Conservation (phyloP, 1,140 invertebrate genomes). For the Ceratosolen fusciceps region DNA sequence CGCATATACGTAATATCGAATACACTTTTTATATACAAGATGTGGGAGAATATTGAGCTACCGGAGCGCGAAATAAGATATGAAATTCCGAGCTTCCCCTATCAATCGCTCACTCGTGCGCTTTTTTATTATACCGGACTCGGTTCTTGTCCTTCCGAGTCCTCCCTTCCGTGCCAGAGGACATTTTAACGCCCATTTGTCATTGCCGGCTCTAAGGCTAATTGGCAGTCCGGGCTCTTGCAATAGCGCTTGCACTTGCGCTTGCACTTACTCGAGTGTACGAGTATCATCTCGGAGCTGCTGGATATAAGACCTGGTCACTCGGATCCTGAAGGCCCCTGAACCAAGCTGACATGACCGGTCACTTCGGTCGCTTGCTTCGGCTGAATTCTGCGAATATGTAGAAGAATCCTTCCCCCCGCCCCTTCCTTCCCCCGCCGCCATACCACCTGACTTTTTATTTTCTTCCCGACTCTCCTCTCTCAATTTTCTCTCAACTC, state of each 20-base stretch:
- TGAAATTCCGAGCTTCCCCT: neutral
- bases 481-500: neutral
- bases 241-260: too few relatives aligned
- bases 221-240: neutral
- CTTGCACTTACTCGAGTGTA: too few relatives aligned
- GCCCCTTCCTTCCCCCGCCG: neutral
- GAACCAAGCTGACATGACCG: too few relatives aligned
- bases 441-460: neutral
- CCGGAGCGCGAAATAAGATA: conserved; percentile 5
- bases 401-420: neutral
- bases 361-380: too few relatives aligned
- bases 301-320: neutral
- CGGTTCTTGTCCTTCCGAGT: neutral
- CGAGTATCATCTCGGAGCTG: neutral
- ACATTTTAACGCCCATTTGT: neutral
- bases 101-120: neutral
- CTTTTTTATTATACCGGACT: neutral
- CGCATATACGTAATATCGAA: conserved; percentile 27
- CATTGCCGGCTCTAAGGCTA: neutral
- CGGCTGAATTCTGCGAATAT: conserved; percentile 12
- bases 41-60: neutral
- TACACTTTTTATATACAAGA: conserved; percentile 4
- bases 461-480: neutral
- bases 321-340: too few relatives aligned
- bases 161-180: too few relatives aligned